Percentiles rank a stretch among this genome's conserved stretches.
These are phyloP conservation scores for Loripinus fragilis DNA, from an alignment of 2,888 invertebrate species.

Conservation along the genomic window DNA sequence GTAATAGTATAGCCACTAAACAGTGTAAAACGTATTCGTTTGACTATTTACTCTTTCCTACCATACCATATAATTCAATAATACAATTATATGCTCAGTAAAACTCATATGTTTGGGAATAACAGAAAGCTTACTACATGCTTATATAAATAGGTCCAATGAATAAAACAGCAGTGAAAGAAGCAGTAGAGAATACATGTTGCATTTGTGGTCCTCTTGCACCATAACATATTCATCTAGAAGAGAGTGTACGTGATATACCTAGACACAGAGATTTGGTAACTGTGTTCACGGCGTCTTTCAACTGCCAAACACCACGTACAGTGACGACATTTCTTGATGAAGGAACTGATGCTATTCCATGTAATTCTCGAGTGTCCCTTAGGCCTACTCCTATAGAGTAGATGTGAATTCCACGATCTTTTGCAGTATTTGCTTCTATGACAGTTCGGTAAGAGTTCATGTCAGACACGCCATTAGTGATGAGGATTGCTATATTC, in stretches of 20 bases:
- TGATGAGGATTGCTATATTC: slow-evolving; percentile 71
- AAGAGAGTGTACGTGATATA: background rate
- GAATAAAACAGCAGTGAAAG: too few relatives aligned
- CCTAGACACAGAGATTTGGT: slow-evolving; percentile 59
- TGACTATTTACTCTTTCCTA: too few relatives aligned
- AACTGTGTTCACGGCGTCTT: slow-evolving; percentile 61
- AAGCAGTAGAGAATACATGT: too few relatives aligned
- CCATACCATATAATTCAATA: too few relatives aligned
- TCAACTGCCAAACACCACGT: slow-evolving; percentile 57
- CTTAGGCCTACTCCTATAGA: slow-evolving; percentile 66
- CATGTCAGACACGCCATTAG: slow-evolving; percentile 76
- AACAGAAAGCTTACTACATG: too few relatives aligned
- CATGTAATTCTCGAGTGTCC: slow-evolving; percentile 64
- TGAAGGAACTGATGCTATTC: slow-evolving; percentile 62
- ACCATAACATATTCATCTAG: background rate
- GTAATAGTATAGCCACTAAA: too few relatives aligned
- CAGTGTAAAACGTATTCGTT: too few relatives aligned
- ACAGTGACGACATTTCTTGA: slow-evolving; percentile 59
- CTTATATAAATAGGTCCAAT: too few relatives aligned
- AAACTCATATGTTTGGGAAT: too few relatives aligned
- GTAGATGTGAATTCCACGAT: slow-evolving; percentile 61
- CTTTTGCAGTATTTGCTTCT: slow-evolving; percentile 62
- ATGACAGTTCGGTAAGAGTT: slow-evolving; percentile 69
- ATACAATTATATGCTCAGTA: too few relatives aligned
- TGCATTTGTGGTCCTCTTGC: background rate